A percentile compares a stretch with the other conserved stretches of the same genome.
Evolutionary conservation across 2,113 vertebrate species (phyloP).

Genomic region (Alexandromys fortis): DNA sequence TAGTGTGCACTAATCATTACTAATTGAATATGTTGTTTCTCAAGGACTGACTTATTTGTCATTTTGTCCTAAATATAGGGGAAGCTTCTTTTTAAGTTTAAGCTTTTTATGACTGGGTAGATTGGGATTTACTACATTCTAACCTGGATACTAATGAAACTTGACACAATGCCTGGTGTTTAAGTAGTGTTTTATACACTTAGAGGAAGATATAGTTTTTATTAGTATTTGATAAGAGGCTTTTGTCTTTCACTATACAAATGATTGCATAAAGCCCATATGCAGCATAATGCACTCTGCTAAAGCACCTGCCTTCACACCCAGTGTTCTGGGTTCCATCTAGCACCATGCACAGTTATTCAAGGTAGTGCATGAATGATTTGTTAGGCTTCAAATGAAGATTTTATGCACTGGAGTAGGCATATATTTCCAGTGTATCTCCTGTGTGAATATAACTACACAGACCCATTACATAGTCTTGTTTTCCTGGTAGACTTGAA

Average conservation of each 20-base stretch:
- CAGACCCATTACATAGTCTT: background rate
- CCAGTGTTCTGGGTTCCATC: background rate
- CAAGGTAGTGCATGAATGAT: background rate
- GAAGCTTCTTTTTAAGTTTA: conserved; percentile 1
- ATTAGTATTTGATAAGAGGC: background rate
- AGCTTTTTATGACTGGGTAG: background rate
- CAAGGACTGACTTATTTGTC: background rate
- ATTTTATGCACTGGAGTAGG: background rate
- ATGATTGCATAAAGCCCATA: background rate
- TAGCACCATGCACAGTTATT: background rate
- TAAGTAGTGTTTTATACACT: background rate
- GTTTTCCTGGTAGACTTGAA: background rate
- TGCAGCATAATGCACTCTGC: background rate
- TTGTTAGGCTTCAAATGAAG: background rate
- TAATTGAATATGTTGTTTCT: background rate
- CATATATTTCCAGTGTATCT: background rate
- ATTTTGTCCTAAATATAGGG: conserved; percentile 22
- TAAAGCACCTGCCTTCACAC: too few species aligned
- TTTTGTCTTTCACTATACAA: background rate
- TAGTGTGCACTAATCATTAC: background rate
- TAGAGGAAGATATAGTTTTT: background rate
- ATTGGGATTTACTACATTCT: background rate
- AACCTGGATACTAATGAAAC: background rate
- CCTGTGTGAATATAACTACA: background rate
- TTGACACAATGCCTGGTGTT: background rate